phyloP scores from a whole-genome alignment of 2,113 vertebrate species.

The Pleuronectes platessa region DNA sequence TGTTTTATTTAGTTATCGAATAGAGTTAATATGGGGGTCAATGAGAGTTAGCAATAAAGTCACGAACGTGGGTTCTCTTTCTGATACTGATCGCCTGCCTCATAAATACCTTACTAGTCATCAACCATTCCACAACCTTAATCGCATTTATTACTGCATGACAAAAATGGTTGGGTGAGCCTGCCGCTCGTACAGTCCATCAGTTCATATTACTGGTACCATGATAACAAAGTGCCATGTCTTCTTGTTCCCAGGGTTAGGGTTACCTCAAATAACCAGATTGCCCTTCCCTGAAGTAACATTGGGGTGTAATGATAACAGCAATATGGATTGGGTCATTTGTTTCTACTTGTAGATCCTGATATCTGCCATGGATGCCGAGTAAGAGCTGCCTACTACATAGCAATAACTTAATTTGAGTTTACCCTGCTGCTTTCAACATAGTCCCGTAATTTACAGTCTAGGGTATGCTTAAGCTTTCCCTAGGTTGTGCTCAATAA shows the following conservation, averaged over 20 bases:
- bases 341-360: neutral
- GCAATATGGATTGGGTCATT: neutral
- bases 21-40: neutral
- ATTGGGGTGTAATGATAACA: neutral
- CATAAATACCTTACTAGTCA: too few species aligned
- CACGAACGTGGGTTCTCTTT: neutral
- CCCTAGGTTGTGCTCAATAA: neutral
- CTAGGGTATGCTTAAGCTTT: neutral
- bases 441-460: neutral
- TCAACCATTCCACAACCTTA: neutral
- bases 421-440: neutral
- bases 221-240: neutral
- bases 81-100: too few species aligned
- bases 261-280: neutral
- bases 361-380: too few species aligned
- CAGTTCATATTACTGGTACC: too few species aligned
- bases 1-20: neutral
- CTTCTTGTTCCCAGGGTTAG: neutral
- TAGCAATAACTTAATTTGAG: neutral
- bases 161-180: neutral
- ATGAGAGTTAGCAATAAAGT: neutral
- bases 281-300: neutral
- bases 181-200: too few species aligned
- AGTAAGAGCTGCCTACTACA: neutral
- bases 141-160: neutral